Percentiles rank a stretch among this genome's conserved stretches.
Evolutionary conservation across 1,140 invertebrate species (phyloP).

Genomic region (Drosophila ananassae): DNA sequence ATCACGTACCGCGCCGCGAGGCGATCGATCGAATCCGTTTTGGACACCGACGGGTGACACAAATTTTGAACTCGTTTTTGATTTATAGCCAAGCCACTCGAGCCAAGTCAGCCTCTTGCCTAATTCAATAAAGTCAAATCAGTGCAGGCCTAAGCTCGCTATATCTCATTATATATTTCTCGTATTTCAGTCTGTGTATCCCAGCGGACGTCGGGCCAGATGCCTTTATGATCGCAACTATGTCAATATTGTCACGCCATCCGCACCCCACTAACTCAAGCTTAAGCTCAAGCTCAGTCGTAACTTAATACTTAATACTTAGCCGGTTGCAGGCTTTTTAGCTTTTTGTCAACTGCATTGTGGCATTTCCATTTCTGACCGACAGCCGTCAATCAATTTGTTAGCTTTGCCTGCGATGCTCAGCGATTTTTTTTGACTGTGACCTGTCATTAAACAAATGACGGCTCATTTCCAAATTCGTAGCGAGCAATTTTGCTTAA

Average conservation of each 20-base stretch:
- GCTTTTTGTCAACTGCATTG: conserved; percentile 31
- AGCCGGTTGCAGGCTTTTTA: conserved; percentile 5
- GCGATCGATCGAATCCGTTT: conserved; percentile 53
- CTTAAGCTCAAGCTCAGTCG: neutral
- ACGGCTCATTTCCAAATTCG: conserved; percentile 74
- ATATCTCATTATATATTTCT: conserved; percentile 1
- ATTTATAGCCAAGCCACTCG: conserved; percentile 60
- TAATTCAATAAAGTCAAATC: conserved; percentile 79
- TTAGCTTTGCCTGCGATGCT: conserved; percentile 43
- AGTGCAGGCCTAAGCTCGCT: conserved; percentile 31
- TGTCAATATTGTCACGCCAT: conserved; percentile 69
- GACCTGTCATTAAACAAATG: conserved; percentile 77
- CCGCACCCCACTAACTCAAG: conserved; percentile 44
- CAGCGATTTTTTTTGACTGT: conserved; percentile 16
- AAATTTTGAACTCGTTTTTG: conserved; percentile 66
- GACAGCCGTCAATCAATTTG: conserved; percentile 80
- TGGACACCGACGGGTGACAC: conserved; percentile 51
- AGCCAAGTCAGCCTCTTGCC: conserved; percentile 19
- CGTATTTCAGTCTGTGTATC: conserved; percentile 1
- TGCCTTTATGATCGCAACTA: conserved; percentile 53
- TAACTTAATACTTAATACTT: neutral
- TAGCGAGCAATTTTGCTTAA: conserved; percentile 67
- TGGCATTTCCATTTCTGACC: conserved; percentile 70
- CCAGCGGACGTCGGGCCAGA: conserved; percentile 30
- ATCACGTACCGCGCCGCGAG: conserved; percentile 74